Conservation (phyloP, 2,888 invertebrate genomes). For the Calephelis perditalis region DNA sequence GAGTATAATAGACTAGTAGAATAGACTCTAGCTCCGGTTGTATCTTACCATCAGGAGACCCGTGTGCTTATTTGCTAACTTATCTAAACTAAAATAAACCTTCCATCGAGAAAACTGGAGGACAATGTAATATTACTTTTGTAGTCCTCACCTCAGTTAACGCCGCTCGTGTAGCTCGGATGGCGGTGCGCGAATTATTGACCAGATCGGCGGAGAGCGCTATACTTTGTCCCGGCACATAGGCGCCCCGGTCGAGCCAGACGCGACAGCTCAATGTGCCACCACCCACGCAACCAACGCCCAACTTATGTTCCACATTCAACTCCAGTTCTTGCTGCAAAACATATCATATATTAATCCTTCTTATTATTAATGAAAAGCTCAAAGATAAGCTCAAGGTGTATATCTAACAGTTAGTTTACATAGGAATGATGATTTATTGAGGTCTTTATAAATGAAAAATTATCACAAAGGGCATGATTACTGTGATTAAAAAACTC, state of each 20-base stretch:
- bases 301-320: slow-evolving; percentile 93
- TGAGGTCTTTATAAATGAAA: too few relatives aligned
- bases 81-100: too few relatives aligned
- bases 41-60: too few relatives aligned
- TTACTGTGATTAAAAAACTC: too few relatives aligned
- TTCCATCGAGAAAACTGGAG: too few relatives aligned
- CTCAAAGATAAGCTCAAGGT: background rate
- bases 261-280: slow-evolving; percentile 93
- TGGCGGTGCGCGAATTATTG: slow-evolving; percentile 91
- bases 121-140: too few relatives aligned
- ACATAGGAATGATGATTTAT: too few relatives aligned
- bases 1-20: too few relatives aligned
- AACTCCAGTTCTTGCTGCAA: slow-evolving; percentile 86
- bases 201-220: slow-evolving; percentile 89
- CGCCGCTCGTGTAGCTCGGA: slow-evolving; percentile 91
- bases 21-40: too few relatives aligned
- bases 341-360: background rate
- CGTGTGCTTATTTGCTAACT: too few relatives aligned
- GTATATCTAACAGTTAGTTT: background rate
- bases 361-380: too few relatives aligned
- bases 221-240: slow-evolving; percentile 96
- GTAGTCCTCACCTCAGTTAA: slow-evolving; percentile 66
- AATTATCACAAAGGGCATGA: background rate
- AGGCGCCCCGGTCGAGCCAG: slow-evolving; percentile 93
- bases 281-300: slow-evolving; percentile 91